Percentiles rank a stretch among this genome's conserved stretches.
phyloP scores from a whole-genome alignment of 1,140 invertebrate species.

The Lordiphosa collinella region DNA sequence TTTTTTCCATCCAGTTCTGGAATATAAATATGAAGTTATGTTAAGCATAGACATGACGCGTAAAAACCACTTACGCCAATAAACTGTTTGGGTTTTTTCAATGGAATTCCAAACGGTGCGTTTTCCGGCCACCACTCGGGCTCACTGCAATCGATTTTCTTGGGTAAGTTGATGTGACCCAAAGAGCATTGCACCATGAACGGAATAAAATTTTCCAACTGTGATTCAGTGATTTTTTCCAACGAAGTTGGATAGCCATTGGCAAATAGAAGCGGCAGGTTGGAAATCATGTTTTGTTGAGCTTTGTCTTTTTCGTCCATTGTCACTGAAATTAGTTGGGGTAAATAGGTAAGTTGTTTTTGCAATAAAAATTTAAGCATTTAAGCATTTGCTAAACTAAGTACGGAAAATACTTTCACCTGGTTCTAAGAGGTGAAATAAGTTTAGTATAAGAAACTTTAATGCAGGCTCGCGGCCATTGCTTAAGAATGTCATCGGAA shows the following conservation, averaged over 20 bases:
- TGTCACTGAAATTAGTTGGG: constrained; percentile 39
- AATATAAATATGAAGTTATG: constrained; percentile 18
- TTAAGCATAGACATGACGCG: no score
- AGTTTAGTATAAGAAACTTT: no score
- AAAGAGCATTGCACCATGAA: constrained; percentile 88
- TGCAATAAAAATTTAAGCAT: no score
- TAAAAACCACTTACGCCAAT: constrained; percentile 78
- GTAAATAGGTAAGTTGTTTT: no score
- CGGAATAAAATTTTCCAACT: constrained; percentile 86
- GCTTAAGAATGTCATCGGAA: no score
- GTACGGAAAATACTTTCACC: no score
- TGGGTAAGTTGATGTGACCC: constrained; percentile 83
- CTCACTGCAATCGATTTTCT: constrained; percentile 78
- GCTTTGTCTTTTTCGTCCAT: constrained; percentile 74
- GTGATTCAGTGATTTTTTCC: constrained; percentile 82
- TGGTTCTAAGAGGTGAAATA: no score
- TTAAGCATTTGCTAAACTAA: no score
- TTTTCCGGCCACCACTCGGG: constrained; percentile 87
- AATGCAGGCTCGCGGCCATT: no score
- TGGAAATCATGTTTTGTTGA: constrained; percentile 78
- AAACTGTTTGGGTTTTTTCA: constrained; percentile 81
- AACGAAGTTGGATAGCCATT: constrained; percentile 86
- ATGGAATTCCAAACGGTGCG: constrained; percentile 83
- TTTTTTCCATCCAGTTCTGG: constrained; percentile 82
- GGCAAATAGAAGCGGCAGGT: constrained; percentile 85